Conservation (phyloP, 2,113 vertebrate species). For the Deroptyus accipitrinus region DNA sequence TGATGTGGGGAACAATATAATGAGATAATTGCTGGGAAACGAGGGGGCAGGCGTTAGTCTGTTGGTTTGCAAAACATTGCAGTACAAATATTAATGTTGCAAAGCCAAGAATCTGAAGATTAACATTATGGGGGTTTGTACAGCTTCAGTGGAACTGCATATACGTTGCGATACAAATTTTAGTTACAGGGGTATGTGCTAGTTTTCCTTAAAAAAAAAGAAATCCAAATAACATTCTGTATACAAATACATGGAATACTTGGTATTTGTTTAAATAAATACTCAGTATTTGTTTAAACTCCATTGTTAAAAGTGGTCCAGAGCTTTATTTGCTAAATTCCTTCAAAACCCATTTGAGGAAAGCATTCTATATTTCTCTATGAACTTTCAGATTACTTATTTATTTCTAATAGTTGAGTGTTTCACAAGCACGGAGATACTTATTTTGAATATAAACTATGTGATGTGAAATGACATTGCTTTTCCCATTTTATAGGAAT, state of each 20-base stretch:
- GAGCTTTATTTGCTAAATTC: not conserved
- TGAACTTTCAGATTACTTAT: not conserved
- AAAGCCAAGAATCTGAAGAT: not conserved
- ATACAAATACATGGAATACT: not conserved
- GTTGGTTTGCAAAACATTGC: not conserved
- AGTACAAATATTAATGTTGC: not conserved
- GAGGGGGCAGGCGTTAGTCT: not conserved
- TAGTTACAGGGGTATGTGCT: not conserved
- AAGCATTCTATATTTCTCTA: not conserved
- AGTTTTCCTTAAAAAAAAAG: not conserved
- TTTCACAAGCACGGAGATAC: not conserved
- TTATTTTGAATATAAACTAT: not conserved
- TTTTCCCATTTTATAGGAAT: not conserved
- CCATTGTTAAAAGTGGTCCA: fast-evolving
- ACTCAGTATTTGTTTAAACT: not conserved
- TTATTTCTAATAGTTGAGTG: not conserved
- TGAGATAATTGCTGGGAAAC: not conserved
- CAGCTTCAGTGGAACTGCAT: not conserved
- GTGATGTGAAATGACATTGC: not conserved
- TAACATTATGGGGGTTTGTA: not conserved
- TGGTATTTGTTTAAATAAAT: not conserved
- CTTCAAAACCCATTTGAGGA: not conserved
- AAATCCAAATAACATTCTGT: not conserved
- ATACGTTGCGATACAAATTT: not conserved
- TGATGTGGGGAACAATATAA: not conserved